These are phyloP conservation scores for Alviniconcha strummeri DNA, from an alignment of 2,888 invertebrate species.

Conservation along the genomic window DNA sequence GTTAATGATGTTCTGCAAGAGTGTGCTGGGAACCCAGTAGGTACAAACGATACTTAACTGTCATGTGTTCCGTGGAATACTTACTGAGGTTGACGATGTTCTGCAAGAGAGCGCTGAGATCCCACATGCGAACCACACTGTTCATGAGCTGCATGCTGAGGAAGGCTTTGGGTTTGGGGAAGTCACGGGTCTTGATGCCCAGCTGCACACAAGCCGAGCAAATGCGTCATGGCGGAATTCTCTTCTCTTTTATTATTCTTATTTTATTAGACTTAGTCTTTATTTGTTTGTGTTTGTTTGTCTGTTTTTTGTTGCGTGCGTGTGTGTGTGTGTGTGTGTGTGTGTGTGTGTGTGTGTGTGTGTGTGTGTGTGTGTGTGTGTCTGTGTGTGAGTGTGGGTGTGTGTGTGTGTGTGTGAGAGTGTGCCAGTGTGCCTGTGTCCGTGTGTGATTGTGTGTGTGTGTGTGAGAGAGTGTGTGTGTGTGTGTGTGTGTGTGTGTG, in stretches of 20 bases:
- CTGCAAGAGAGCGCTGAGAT: not conserved
- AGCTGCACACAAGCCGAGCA: not conserved
- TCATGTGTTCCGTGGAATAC: not conserved
- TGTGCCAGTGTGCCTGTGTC: not conserved
- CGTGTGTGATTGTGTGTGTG: not conserved
- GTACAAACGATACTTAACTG: not conserved
- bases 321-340: not conserved
- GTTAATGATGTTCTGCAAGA: too few relatives aligned
- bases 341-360: not conserved
- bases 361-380: not conserved
- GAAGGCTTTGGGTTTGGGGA: not conserved
- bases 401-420: slow-evolving; percentile 5
- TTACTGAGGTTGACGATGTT: not conserved
- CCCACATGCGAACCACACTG: not conserved
- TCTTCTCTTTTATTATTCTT: too few relatives aligned
- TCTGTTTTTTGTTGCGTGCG: too few relatives aligned
- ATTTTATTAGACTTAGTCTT: too few relatives aligned
- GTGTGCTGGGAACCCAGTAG: too few relatives aligned
- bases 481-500: slow-evolving; percentile 7
- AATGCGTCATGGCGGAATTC: too few relatives aligned
- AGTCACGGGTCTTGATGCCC: not conserved
- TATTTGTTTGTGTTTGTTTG: too few relatives aligned
- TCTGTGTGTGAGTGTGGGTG: not conserved
- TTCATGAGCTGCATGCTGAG: not conserved
- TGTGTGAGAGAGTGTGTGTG: not conserved